Percentiles rank a stretch among this genome's conserved stretches.
phyloP scores from a whole-genome alignment of 2,888 invertebrate genomes.

The Cetonia aurata region DNA sequence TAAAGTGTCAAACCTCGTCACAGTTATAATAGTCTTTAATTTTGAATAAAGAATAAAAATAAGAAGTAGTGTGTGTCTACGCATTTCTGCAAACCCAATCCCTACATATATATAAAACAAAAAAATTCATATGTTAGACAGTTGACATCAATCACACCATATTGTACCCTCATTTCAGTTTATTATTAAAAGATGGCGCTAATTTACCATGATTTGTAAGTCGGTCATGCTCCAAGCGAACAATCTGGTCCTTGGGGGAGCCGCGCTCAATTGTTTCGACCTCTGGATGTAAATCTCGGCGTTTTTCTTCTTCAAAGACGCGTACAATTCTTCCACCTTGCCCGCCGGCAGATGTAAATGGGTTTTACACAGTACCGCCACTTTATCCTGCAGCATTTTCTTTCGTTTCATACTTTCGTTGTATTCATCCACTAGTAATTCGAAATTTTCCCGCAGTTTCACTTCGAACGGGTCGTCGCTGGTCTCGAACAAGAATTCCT shows the following conservation, averaged over 20 bases:
- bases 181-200: constrained; percentile 1
- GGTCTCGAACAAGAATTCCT: constrained; percentile 91
- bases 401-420: constrained; percentile 92
- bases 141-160: no score
- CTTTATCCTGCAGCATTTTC: constrained; percentile 89
- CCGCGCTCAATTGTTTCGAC: constrained; percentile 76
- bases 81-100: no score
- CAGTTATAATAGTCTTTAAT: no score
- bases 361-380: constrained; percentile 84
- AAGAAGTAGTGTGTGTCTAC: no score
- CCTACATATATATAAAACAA: no score
- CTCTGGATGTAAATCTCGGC: constrained; percentile 96
- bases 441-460: constrained; percentile 94
- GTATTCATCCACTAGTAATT: constrained; percentile 94
- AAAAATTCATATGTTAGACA: no score
- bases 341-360: constrained; percentile 86
- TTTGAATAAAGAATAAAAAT: no score
- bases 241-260: constrained; percentile 79
- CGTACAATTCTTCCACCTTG: constrained; percentile 90
- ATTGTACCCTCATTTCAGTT: not conserved
- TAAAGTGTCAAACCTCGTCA: no score
- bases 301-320: constrained; percentile 88
- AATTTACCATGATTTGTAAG: constrained; percentile 70
- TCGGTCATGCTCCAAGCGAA: constrained; percentile 89
- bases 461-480: constrained; percentile 99